Base-by-base conservation (phyloP, 2,113 vertebrate species). In the Phainopepla nitens region DNA sequence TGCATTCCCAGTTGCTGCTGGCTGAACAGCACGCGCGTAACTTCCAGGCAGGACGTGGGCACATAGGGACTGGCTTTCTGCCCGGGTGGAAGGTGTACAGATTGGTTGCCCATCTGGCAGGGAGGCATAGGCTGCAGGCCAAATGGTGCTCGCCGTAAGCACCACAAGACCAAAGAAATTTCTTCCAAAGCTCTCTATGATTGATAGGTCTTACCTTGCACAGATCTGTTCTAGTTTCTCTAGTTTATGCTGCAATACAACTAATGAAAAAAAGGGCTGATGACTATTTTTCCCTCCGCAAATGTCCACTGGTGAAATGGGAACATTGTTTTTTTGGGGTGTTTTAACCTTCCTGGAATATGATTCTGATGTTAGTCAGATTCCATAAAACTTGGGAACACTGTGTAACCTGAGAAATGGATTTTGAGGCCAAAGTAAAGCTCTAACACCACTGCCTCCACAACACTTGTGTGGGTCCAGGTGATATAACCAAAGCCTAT, bases 31-130 rank as follows among this genome's bases (percentile, higher is more conserved):
- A 87, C 71, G 56, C 0, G 0, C 1, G 68, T 95, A 83, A 94
- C 95, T 96, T 96, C 94, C 95, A 97, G 93, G 95, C 95, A 96
- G 94, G 89, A 96, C 76, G 51, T 83, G 75, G 94, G 89, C 88
- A 94, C 86, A 44, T 10, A 73, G 82, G 47, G 86, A 15, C 86
- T 97, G 95, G 96, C 95, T 80, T 51, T 12, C 35, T 70, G 95
- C 96, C 96, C 5, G 0, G 29, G 13, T 73, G 58, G 68, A 94
- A 93, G 82, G 80, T 83, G 35, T 44, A 90, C 93, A 94, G 89
- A 62, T 89, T 92, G 86, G 53, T 56, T 94, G 94, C 93, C 96
- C 96, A 89, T 90, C 94, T 96, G 95, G 96, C 94, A 95, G 44
- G 51, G 68, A 93, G 33, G 31, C 69, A 70, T 7, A 8, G 82